Percentiles rank a stretch among this genome's conserved stretches.
Evolutionary conservation across 2,797 vertebrate species (phyloP).

Genomic region (Gephyroberyx darwinii): DNA sequence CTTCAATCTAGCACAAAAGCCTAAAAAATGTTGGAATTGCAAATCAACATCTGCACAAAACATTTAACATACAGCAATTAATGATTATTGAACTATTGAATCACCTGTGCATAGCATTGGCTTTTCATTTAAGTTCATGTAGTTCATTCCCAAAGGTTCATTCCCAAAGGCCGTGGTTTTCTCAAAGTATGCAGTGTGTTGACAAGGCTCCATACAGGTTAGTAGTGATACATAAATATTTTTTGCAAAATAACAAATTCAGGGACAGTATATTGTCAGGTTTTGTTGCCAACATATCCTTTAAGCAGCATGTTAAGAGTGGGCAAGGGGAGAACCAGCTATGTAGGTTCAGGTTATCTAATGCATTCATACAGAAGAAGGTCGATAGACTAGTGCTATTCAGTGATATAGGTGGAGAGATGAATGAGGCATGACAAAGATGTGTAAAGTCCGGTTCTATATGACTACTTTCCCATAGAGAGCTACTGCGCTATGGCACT

Average conservation of each 20-base stretch:
- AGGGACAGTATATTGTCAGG: background rate
- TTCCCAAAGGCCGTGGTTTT: background rate
- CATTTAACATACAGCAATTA: constrained; percentile 30
- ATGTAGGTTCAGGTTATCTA: constrained; percentile 32
- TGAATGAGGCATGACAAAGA: constrained; percentile 66
- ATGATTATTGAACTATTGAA: constrained; percentile 32
- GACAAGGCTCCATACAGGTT: background rate
- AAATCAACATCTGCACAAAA: constrained; percentile 28
- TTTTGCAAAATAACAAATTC: constrained; percentile 2
- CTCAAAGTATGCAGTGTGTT: background rate
- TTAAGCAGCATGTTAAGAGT: constrained; percentile 23
- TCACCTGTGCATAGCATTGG: constrained; percentile 17
- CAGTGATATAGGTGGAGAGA: constrained; percentile 41
- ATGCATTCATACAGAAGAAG: constrained; percentile 48
- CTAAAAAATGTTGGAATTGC: background rate
- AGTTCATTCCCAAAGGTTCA: background rate
- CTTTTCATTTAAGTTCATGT: constrained; percentile 12
- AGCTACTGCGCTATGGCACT: constrained; percentile 50
- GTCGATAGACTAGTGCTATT: constrained; percentile 51
- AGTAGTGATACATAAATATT: background rate
- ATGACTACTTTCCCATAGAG: constrained; percentile 57
- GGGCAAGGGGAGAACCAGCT: constrained; percentile 10
- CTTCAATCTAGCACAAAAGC: background rate
- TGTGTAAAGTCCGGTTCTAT: constrained; percentile 55
- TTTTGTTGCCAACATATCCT: constrained; percentile 10